Conservation (phyloP, 2,113 vertebrate species). For the Lepus americanus region DNA sequence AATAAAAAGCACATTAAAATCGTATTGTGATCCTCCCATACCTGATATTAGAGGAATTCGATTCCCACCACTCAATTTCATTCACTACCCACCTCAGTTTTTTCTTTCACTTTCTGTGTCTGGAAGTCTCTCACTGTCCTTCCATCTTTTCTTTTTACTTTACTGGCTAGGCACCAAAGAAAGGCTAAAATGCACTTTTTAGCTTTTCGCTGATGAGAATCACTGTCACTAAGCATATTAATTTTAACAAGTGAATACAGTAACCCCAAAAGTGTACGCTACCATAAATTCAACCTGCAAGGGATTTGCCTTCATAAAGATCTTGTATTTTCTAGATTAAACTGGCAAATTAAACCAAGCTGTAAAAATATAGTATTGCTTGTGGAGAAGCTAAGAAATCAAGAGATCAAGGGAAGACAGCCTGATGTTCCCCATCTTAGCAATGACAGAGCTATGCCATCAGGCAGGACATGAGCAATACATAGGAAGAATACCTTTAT, state of each 20-base stretch:
- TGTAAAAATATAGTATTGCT: conserved; percentile 49
- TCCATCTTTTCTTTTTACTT: background rate
- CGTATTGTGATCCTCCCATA: background rate
- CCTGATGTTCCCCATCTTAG: background rate
- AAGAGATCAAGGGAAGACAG: conserved; percentile 27
- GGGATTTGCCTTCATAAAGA: conserved; percentile 33
- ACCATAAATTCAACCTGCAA: background rate
- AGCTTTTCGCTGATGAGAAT: background rate
- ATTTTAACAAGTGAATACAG: conserved; percentile 29
- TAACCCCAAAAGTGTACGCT: background rate
- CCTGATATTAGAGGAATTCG: background rate
- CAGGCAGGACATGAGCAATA: conserved; percentile 84
- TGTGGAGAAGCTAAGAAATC: conserved; percentile 43
- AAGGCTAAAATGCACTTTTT: conserved; percentile 35
- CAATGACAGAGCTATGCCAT: conserved; percentile 52
- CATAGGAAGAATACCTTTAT: conserved; percentile 87
- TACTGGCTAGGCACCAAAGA: conserved; percentile 29
- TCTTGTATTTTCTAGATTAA: conserved; percentile 40
- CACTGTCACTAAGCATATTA: conserved; percentile 5
- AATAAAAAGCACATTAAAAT: conserved; percentile 11
- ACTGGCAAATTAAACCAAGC: conserved; percentile 52
- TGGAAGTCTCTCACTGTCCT: conserved; percentile 9
- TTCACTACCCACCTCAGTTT: background rate
- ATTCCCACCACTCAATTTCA: background rate
- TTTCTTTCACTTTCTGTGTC: background rate